phyloP scores from a whole-genome alignment of 1,140 invertebrate genomes.

The Trichonephila clavata region DNA sequence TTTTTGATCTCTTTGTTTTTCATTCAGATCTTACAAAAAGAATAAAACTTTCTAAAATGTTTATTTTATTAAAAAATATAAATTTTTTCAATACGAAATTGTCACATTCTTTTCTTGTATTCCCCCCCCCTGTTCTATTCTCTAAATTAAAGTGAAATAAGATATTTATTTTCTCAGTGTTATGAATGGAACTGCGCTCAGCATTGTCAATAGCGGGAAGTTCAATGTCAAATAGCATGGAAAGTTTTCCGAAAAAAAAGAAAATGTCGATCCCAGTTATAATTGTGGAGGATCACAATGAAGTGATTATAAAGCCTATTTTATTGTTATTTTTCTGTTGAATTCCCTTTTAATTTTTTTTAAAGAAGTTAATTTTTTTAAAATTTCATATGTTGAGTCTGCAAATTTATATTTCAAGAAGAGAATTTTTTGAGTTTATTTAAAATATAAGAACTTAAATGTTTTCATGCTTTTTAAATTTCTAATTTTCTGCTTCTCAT shows the following conservation, averaged over 20 bases:
- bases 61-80: no score
- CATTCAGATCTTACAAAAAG: no score
- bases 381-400: neutral
- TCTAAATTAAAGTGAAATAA: constrained; percentile 7
- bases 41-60: no score
- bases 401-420: no score
- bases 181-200: neutral
- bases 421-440: no score
- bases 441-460: no score
- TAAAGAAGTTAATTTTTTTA: neutral
- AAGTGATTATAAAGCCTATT: constrained; percentile 79
- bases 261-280: constrained; percentile 56
- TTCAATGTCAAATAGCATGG: constrained; percentile 36
- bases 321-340: neutral
- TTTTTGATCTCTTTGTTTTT: no score
- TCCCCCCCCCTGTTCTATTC: no score
- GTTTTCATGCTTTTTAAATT: no score
- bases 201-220: constrained; percentile 41
- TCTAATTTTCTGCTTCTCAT: no score
- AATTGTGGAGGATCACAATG: constrained; percentile 89
- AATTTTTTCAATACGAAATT: no score
- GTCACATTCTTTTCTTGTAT: no score
- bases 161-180: neutral
- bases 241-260: constrained; percentile 15
- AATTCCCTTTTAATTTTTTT: neutral